Percentiles rank a stretch among this genome's conserved stretches.
phyloP scores from a whole-genome alignment of 2,113 vertebrate genomes.

The Pagrus major region DNA sequence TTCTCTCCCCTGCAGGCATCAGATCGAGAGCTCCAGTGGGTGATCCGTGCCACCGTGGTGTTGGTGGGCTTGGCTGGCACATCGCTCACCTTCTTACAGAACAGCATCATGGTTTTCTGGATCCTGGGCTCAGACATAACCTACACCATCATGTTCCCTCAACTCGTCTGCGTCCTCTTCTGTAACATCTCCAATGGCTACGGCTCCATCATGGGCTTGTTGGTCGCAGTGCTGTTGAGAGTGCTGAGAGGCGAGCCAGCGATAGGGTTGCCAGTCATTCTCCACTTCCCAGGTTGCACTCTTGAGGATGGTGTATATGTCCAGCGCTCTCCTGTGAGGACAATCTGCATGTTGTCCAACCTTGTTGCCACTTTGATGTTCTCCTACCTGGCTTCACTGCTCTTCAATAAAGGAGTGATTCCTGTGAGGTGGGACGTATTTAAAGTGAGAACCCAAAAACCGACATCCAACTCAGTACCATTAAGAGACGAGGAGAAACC shows the following conservation, averaged over 20 bases:
- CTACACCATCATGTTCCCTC: conserved; percentile 85
- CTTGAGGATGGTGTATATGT: conserved; percentile 49
- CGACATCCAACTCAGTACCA: rapidly evolving
- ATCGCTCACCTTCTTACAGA: conserved; percentile 74
- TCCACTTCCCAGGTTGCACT: conserved; percentile 76
- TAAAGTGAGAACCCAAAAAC: conserved; percentile 32
- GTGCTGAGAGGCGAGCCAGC: conserved; percentile 82
- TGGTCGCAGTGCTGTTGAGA: conserved; percentile 78
- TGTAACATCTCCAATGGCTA: conserved; percentile 81
- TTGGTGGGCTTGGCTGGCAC: conserved; percentile 78
- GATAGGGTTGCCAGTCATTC: conserved; percentile 69
- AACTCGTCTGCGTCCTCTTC: conserved; percentile 81
- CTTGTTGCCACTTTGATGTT: conserved; percentile 63
- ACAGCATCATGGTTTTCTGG: conserved; percentile 85
- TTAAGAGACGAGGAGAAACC: neutral
- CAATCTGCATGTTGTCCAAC: conserved; percentile 48
- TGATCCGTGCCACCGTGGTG: conserved; percentile 82
- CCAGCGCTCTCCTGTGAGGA: conserved; percentile 47
- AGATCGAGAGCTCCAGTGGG: conserved; percentile 81
- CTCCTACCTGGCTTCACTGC: conserved; percentile 70
- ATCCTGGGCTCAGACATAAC: conserved; percentile 83
- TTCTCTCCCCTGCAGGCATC: conserved; percentile 77
- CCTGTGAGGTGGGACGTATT: conserved; percentile 79
- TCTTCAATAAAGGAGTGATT: conserved; percentile 80
- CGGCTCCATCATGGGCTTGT: conserved; percentile 75